phyloP scores from a whole-genome alignment of 2,888 invertebrate species.

The Myopa testacea region DNA sequence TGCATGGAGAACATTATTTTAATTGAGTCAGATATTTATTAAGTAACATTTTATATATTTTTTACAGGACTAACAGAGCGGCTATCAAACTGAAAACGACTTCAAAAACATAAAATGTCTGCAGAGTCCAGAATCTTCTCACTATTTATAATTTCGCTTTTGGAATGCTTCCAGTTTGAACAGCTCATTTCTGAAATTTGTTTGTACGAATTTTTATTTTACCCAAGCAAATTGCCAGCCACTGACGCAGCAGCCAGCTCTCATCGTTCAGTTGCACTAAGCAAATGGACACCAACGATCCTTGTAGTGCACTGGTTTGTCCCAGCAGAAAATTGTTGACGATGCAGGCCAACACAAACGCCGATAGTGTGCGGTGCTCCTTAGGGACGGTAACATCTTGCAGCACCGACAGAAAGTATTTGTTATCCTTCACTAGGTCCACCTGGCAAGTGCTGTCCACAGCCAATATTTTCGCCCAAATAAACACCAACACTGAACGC shows the following conservation, averaged over 20 bases:
- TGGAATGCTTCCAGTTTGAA: not conserved
- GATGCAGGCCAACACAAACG: constrained; percentile 93
- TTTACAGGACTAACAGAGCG: not conserved
- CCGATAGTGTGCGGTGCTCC: constrained; percentile 91
- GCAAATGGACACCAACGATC: constrained; percentile 90
- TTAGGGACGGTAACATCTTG: constrained; percentile 87
- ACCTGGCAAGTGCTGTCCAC: constrained; percentile 96
- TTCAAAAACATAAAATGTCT: not conserved
- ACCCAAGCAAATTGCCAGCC: constrained; percentile 94
- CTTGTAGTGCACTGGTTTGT: constrained; percentile 91
- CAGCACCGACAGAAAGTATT: constrained; percentile 92
- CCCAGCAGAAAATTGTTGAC: constrained; percentile 90
- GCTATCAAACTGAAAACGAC: not conserved
- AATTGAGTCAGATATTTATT: not conserved
- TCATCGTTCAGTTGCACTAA: constrained; percentile 86
- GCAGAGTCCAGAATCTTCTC: not conserved
- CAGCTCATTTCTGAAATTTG: not conserved
- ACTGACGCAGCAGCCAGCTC: constrained; percentile 78
- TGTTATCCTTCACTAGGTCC: constrained; percentile 95
- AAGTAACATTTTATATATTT: not conserved
- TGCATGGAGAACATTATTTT: not conserved
- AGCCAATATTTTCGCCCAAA: constrained; percentile 98
- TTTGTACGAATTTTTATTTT: constrained; percentile 59
- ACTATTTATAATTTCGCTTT: not conserved
- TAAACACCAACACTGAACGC: constrained; percentile 92